These are phyloP conservation scores for Xiphophorus birchmanni DNA, from an alignment of 2,797 vertebrate genomes.

Conservation along the genomic window DNA sequence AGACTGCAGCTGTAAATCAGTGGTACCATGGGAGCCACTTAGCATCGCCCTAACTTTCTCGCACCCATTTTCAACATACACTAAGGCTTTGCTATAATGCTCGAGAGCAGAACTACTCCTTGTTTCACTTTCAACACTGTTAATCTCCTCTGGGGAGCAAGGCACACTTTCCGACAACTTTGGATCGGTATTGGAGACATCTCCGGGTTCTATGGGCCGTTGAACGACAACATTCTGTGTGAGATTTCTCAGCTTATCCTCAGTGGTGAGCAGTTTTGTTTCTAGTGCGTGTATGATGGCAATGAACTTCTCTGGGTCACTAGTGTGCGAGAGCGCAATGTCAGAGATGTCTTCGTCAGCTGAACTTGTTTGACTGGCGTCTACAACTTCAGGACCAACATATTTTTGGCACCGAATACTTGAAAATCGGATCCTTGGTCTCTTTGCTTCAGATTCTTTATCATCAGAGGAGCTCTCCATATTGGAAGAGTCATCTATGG, in stretches of 20 bases:
- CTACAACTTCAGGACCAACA: constrained; percentile 79
- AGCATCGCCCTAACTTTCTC: constrained; percentile 85
- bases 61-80: constrained; percentile 86
- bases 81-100: constrained; percentile 84
- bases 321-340: constrained; percentile 74
- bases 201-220: constrained; percentile 76
- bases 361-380: constrained; percentile 79
- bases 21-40: constrained; percentile 59
- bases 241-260: constrained; percentile 91
- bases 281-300: constrained; percentile 93
- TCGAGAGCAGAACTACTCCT: constrained; percentile 74
- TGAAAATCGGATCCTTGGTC: constrained; percentile 92
- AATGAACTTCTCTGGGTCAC: constrained; percentile 89
- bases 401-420: constrained; percentile 96
- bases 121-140: constrained; percentile 52
- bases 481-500: constrained; percentile 66
- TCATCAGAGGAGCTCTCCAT: constrained; percentile 74
- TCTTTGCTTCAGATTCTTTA: constrained; percentile 83
- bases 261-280: constrained; percentile 90
- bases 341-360: constrained; percentile 83
- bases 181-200: constrained; percentile 72
- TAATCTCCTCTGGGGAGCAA: constrained; percentile 66
- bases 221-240: constrained; percentile 87
- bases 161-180: constrained; percentile 67
- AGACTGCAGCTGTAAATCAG: constrained; percentile 68